These are phyloP conservation scores for Drosophila pachea DNA, from an alignment of 1,140 invertebrate genomes.

Conservation along the genomic window DNA sequence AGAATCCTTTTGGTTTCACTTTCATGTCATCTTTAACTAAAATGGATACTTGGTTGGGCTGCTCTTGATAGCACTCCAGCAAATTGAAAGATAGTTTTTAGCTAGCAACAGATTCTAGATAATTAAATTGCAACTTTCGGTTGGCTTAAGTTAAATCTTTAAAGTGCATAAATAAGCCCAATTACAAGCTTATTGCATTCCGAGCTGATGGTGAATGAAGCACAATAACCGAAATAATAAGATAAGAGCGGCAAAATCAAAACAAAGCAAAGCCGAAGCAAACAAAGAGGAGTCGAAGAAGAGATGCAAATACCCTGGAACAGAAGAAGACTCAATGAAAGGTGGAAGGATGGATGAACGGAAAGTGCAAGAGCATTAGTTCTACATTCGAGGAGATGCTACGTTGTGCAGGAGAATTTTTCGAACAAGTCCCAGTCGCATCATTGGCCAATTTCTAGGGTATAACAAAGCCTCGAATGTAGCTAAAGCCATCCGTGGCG, in stretches of 20 bases:
- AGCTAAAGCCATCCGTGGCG: not conserved
- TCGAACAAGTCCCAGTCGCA: not conserved
- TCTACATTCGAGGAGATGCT: too few species aligned
- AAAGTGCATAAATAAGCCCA: slow-evolving; percentile 15
- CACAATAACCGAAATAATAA: slow-evolving; percentile 42
- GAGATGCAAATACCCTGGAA: not conserved
- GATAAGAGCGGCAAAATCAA: slow-evolving; percentile 31
- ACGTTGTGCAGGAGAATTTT: not conserved
- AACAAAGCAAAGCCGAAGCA: slow-evolving; percentile 24
- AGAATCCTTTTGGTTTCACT: too few species aligned
- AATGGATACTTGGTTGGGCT: not conserved
- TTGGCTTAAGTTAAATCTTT: slow-evolving; percentile 1
- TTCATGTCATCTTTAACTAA: too few species aligned
- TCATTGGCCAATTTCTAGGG: not conserved
- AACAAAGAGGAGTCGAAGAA: not conserved
- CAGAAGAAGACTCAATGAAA: not conserved
- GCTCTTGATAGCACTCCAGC: not conserved
- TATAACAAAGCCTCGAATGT: slow-evolving; percentile 6
- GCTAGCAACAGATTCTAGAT: not conserved
- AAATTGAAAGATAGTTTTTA: not conserved
- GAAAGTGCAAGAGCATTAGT: too few species aligned
- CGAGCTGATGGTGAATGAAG: slow-evolving; percentile 25
- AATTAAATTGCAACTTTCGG: slow-evolving; percentile 22
- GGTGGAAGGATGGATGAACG: too few species aligned
- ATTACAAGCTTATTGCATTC: slow-evolving; percentile 28